A percentile compares a stretch with the other conserved stretches of the same genome.
These are phyloP conservation scores for Tenthredo notha DNA, from an alignment of 2,888 invertebrate genomes.

Conservation along the genomic window DNA sequence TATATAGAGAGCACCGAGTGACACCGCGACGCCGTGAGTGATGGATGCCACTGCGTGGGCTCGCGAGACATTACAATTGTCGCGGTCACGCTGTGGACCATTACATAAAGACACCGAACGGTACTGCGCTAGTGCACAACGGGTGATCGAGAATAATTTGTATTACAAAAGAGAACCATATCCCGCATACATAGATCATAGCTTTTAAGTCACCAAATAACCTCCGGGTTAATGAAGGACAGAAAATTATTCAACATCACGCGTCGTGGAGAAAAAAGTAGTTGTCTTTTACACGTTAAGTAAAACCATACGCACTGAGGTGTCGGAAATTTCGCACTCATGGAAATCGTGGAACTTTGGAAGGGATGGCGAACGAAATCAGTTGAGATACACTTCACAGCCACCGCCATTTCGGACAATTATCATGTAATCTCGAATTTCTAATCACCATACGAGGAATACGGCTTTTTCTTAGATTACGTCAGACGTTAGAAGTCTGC, in stretches of 20 bases:
- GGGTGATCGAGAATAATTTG: slow-evolving; percentile 44
- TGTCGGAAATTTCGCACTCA: slow-evolving; percentile 18
- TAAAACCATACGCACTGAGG: not conserved
- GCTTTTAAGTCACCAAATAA: not conserved
- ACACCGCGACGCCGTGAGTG: slow-evolving; percentile 47
- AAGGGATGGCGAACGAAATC: not conserved
- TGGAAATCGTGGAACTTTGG: not conserved
- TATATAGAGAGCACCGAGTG: slow-evolving; percentile 42
- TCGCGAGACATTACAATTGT: slow-evolving; percentile 49
- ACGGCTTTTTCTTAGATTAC: no score
- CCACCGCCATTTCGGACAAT: not conserved
- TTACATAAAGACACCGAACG: slow-evolving; percentile 28
- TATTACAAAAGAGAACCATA: slow-evolving; percentile 6
- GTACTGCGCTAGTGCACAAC: slow-evolving; percentile 38
- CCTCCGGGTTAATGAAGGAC: slow-evolving; percentile 5
- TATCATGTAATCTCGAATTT: not conserved
- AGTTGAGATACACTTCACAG: not conserved
- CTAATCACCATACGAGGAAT: no score
- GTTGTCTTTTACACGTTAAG: not conserved
- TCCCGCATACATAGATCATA: not conserved
- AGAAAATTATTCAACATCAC: slow-evolving; percentile 11
- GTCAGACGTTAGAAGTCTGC: not conserved
- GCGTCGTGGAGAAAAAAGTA: not conserved
- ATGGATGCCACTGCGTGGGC: slow-evolving; percentile 50
- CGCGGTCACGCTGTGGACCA: slow-evolving; percentile 50